phyloP scores from a whole-genome alignment of 2,888 invertebrate genomes.

The Hypomecis punctinalis region DNA sequence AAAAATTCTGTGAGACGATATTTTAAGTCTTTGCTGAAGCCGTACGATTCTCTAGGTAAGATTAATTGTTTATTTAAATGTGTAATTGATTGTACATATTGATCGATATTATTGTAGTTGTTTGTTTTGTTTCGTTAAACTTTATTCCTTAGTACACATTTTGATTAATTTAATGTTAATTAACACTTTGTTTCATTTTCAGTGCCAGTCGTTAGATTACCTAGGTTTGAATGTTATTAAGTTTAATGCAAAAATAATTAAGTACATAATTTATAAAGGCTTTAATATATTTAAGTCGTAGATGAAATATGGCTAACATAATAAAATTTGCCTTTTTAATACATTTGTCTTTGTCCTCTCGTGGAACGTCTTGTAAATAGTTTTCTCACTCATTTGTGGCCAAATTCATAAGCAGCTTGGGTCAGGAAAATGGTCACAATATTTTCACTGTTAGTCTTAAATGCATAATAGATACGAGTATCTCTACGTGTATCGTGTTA shows the following conservation, averaged over 20 bases:
- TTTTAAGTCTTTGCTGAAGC: background rate
- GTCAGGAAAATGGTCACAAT: constrained; percentile 59
- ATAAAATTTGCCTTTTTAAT: constrained; percentile 28
- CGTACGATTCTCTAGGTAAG: background rate
- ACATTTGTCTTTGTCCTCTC: background rate
- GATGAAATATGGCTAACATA: constrained; percentile 49
- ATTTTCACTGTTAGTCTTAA: constrained; percentile 26
- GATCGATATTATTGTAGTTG: background rate
- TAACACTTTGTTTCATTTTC: background rate
- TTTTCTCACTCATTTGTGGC: constrained; percentile 30
- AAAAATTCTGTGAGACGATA: background rate
- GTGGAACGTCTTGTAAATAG: background rate
- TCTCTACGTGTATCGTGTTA: background rate
- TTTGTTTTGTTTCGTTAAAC: constrained; percentile 1
- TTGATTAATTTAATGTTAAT: no score
- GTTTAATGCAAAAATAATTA: constrained; percentile 41
- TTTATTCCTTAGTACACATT: background rate
- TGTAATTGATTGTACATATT: constrained; percentile 15
- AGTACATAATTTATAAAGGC: constrained; percentile 61
- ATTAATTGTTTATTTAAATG: constrained; percentile 5
- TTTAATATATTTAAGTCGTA: constrained; percentile 75
- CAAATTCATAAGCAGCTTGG: constrained; percentile 55
- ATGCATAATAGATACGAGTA: constrained; percentile 26
- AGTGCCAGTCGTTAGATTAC: background rate
- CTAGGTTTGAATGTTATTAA: constrained; percentile 26